Percentiles rank a stretch among this genome's conserved stretches.
Conservation (phyloP, 2,113 vertebrate genomes). For the Tor tambroides region DNA sequence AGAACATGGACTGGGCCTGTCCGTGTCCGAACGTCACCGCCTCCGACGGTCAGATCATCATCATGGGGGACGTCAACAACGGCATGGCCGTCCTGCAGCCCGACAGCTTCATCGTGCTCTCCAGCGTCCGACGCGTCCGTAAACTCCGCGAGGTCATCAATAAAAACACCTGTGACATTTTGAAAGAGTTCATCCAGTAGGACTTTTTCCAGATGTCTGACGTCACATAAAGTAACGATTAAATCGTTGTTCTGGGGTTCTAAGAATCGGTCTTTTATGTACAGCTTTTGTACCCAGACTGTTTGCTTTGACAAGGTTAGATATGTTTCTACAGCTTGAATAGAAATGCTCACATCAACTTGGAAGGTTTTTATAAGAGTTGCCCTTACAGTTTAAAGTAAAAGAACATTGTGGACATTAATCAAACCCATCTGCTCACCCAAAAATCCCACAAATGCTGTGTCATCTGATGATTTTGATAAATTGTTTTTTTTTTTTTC, state of each 20-base stretch:
- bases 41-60: conserved; percentile 86
- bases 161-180: conserved; percentile 95
- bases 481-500: not conserved
- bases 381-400: conserved; percentile 56
- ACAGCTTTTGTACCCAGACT: conserved; percentile 29
- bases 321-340: conserved; percentile 42
- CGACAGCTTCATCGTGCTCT: conserved; percentile 88
- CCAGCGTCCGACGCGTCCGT: conserved; percentile 83
- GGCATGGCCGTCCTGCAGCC: conserved; percentile 94
- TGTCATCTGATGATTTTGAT: conserved; percentile 7
- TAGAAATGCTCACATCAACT: conserved; percentile 47
- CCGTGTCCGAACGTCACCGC: conserved; percentile 94
- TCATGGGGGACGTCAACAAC: conserved; percentile 91
- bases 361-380: conserved; percentile 47
- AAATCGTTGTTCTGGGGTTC: not conserved
- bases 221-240: not conserved
- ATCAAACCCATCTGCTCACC: conserved; percentile 62
- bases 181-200: conserved; percentile 88
- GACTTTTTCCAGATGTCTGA: not conserved
- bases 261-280: conserved; percentile 39
- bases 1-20: conserved; percentile 95
- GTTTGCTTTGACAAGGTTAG: conserved; percentile 55
- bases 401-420: conserved; percentile 68
- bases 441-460: conserved; percentile 46
- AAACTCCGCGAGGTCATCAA: conserved; percentile 91